Conservation (phyloP, 2,113 vertebrate genomes). For the Leucopsar rothschildi region DNA sequence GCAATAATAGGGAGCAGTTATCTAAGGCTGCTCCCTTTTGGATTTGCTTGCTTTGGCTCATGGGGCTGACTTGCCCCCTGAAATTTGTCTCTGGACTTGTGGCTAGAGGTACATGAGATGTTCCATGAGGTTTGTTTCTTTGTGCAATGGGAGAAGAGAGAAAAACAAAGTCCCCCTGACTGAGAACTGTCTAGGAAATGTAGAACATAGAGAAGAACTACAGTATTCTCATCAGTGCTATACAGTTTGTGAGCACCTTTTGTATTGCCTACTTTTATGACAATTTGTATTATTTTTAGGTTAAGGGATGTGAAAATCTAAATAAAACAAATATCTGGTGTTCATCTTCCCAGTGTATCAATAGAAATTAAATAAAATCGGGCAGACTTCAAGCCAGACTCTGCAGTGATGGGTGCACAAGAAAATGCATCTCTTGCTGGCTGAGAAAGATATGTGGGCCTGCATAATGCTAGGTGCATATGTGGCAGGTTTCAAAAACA, state of each 20-base stretch:
- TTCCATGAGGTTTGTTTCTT: not conserved
- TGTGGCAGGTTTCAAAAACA: not conserved
- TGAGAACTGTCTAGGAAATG: not conserved
- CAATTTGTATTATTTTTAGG: not conserved
- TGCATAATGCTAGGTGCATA: not conserved
- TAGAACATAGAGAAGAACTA: not conserved
- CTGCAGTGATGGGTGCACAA: not conserved
- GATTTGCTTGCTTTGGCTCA: constrained; percentile 17
- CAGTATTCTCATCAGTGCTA: not conserved
- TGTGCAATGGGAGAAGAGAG: constrained; percentile 2
- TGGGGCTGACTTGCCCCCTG: not conserved
- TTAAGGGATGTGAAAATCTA: not conserved
- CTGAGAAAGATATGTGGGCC: not conserved
- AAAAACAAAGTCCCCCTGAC: not conserved
- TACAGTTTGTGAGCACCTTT: not conserved
- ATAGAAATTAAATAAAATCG: not conserved
- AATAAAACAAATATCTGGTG: not conserved
- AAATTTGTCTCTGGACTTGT: constrained; percentile 1
- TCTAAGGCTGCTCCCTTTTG: not conserved
- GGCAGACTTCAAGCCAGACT: not conserved
- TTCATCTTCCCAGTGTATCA: not conserved
- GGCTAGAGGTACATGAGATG: not conserved
- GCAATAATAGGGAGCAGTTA: constrained; percentile 18
- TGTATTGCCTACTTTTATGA: not conserved
- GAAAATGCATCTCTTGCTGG: not conserved